Conservation (phyloP, 2,888 invertebrate species). For the Neocrepidodera transversa region DNA sequence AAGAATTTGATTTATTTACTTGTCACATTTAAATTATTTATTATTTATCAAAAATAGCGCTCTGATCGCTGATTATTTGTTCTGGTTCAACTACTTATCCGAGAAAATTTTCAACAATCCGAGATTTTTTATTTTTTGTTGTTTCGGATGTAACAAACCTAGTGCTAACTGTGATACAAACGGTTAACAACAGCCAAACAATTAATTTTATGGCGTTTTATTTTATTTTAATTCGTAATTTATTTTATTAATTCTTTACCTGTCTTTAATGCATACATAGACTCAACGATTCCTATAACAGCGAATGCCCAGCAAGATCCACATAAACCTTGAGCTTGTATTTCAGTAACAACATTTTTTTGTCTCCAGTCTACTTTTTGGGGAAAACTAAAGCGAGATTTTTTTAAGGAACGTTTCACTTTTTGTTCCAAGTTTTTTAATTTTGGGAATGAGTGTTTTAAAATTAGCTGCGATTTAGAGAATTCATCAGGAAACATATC, state of each 20-base stretch:
- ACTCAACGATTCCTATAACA: slow-evolving; percentile 76
- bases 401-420: slow-evolving; percentile 1
- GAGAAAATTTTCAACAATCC: too few relatives aligned
- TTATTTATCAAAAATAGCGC: too few relatives aligned
- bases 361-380: slow-evolving; percentile 59
- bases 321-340: slow-evolving; percentile 77
- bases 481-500: slow-evolving; percentile 69
- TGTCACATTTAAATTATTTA: too few relatives aligned
- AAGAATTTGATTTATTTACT: too few relatives aligned
- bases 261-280: slow-evolving; percentile 75
- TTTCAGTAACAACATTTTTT: slow-evolving; percentile 70
- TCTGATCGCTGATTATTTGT: too few relatives aligned
- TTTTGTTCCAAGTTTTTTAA: neutral
- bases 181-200: too few relatives aligned
- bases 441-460: neutral
- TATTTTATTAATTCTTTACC: slow-evolving; percentile 60
- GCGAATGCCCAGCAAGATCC: slow-evolving; percentile 91
- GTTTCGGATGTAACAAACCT: too few relatives aligned
- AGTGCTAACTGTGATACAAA: too few relatives aligned
- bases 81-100: too few relatives aligned
- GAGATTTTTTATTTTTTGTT: too few relatives aligned
- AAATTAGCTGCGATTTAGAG: slow-evolving; percentile 39
- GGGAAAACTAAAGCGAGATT: slow-evolving; percentile 42
- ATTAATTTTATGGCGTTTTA: too few relatives aligned
- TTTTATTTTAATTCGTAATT: too few relatives aligned